Evolutionary conservation across 2,797 vertebrate genomes (phyloP).

Genomic region (Pantherophis vulpinus): DNA sequence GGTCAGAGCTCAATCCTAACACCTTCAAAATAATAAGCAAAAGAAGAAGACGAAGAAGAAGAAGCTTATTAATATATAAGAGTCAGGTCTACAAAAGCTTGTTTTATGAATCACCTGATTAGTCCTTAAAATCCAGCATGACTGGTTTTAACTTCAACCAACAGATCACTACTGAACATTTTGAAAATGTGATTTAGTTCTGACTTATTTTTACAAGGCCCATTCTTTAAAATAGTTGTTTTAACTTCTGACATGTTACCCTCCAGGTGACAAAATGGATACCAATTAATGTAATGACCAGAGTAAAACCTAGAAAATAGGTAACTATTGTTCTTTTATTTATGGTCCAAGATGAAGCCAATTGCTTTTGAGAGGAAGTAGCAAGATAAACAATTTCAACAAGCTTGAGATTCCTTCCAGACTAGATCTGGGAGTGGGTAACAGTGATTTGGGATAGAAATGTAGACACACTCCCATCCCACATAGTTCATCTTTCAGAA

Average conservation of each 20-base stretch:
- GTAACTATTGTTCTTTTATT: slow-evolving; percentile 63
- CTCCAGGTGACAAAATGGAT: slow-evolving; percentile 64
- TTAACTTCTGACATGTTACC: not conserved
- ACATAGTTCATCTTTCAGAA: not conserved
- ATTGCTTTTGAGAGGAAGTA: slow-evolving; percentile 62
- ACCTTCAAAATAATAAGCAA: not conserved
- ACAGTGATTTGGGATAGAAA: not conserved
- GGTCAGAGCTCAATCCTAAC: not conserved
- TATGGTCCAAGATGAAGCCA: slow-evolving; percentile 61
- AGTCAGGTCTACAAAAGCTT: not conserved
- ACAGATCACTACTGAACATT: no score
- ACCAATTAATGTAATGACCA: slow-evolving; percentile 56
- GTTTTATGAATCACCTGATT: not conserved
- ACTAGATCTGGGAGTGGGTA: not conserved
- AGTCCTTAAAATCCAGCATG: not conserved
- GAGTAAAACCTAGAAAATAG: slow-evolving; percentile 65
- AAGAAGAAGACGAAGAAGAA: no score
- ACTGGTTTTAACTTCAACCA: not conserved
- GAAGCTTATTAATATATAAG: not conserved
- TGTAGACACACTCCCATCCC: not conserved
- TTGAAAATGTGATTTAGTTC: not conserved
- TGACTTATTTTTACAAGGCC: not conserved
- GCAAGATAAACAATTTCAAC: slow-evolving; percentile 57
- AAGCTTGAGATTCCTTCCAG: slow-evolving; percentile 20
- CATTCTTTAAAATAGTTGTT: slow-evolving; percentile 28